Conservation (phyloP, 2,888 invertebrate species). For the Rhimphoctona megacephalus region DNA sequence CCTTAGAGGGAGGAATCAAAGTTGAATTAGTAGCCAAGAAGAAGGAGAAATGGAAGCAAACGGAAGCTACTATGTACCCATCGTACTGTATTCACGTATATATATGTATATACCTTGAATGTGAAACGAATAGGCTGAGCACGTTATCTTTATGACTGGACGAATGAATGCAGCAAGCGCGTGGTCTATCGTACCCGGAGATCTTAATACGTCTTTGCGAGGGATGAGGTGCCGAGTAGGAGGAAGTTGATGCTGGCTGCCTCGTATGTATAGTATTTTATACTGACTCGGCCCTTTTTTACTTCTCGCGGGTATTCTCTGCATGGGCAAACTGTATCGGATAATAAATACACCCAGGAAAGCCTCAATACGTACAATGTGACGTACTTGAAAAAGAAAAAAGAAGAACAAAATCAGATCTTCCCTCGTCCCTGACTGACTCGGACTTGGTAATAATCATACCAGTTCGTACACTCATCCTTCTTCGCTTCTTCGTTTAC, state of each 20-base stretch:
- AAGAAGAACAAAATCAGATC: slow-evolving; percentile 4
- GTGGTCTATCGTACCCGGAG: slow-evolving; percentile 74
- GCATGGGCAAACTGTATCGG: neutral
- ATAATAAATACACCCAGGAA: neutral
- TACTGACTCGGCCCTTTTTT: neutral
- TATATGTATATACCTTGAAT: slow-evolving; percentile 63
- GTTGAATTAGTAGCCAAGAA: slow-evolving; percentile 50
- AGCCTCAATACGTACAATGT: neutral
- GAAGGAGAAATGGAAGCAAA: slow-evolving; percentile 58
- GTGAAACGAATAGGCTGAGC: slow-evolving; percentile 72
- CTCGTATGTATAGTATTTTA: slow-evolving; percentile 24
- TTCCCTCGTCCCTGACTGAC: slow-evolving; percentile 14
- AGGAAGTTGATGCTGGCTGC: slow-evolving; percentile 43
- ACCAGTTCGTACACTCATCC: slow-evolving; percentile 6
- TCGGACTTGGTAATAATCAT: slow-evolving; percentile 16
- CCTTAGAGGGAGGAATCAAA: neutral
- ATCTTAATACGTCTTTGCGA: slow-evolving; percentile 77
- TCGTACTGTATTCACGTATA: neutral
- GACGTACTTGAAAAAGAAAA: slow-evolving; percentile 5
- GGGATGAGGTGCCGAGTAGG: slow-evolving; percentile 46
- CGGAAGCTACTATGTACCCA: slow-evolving; percentile 56
- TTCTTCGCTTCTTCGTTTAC: slow-evolving; percentile 52
- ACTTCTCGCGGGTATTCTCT: slow-evolving; percentile 7
- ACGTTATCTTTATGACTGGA: slow-evolving; percentile 76
- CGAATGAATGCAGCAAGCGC: slow-evolving; percentile 68